A percentile compares a stretch with the other conserved stretches of the same genome.
These are phyloP conservation scores for Pedicia rivosa DNA, from an alignment of 2,888 invertebrate genomes.

Conservation along the genomic window DNA sequence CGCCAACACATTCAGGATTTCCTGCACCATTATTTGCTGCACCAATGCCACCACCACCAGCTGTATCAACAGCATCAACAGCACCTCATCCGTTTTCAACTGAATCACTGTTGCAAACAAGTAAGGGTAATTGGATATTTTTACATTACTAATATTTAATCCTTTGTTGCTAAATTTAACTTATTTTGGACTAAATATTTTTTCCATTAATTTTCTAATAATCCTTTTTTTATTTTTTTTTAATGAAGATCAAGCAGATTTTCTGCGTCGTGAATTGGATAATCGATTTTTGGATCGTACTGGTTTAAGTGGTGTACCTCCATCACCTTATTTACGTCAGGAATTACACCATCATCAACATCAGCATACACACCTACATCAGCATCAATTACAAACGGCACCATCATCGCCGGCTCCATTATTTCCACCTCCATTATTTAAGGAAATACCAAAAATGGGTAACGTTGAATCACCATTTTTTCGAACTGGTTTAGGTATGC, in stretches of 20 bases:
- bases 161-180: background rate
- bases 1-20: conserved; percentile 31
- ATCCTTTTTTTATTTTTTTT: conserved; percentile 9
- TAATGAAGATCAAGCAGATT: conserved; percentile 56
- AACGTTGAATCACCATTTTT: conserved; percentile 64
- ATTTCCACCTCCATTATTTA: conserved; percentile 57
- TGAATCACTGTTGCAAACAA: conserved; percentile 73
- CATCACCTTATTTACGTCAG: conserved; percentile 49
- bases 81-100: conserved; percentile 78
- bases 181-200: background rate
- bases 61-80: conserved; percentile 28
- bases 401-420: conserved; percentile 34
- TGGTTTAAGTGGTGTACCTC: conserved; percentile 39
- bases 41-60: conserved; percentile 37
- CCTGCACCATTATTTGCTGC: conserved; percentile 54
- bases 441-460: conserved; percentile 75
- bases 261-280: conserved; percentile 77
- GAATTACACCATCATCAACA: conserved; percentile 90
- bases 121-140: conserved; percentile 39
- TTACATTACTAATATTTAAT: conserved; percentile 2
- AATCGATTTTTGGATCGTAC: conserved; percentile 79
- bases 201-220: conserved; percentile 4
- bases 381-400: conserved; percentile 53
- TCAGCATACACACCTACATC: conserved; percentile 83
- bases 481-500: conserved; percentile 50